Percentiles rank a stretch among this genome's conserved stretches.
phyloP scores from a whole-genome alignment of 2,797 vertebrate genomes.

The Myripristis murdjan region DNA sequence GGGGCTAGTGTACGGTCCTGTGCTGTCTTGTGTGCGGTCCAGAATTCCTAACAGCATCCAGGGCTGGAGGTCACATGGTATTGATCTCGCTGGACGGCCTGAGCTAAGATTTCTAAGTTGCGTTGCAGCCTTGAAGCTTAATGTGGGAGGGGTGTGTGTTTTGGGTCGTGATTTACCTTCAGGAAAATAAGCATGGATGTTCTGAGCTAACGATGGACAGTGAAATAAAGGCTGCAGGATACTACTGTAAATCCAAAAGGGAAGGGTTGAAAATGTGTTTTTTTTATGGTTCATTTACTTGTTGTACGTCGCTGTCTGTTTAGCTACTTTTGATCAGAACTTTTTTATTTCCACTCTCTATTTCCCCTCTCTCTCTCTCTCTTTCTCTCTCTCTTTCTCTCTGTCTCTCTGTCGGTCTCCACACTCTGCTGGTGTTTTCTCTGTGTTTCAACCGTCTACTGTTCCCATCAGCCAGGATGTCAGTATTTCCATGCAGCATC shows the following conservation, averaged over 20 bases:
- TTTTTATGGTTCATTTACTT: constrained; percentile 47
- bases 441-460: constrained; percentile 26
- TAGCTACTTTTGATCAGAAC: not conserved
- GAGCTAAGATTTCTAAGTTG: not conserved
- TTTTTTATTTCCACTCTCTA: constrained; percentile 15
- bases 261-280: constrained; percentile 27
- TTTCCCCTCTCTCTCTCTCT: not conserved
- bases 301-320: constrained; percentile 28
- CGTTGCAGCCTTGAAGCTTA: not conserved
- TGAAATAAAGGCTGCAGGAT: constrained; percentile 40
- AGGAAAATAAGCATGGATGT: constrained; percentile 52
- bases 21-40: not conserved
- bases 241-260: constrained; percentile 46
- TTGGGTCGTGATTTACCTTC: constrained; percentile 34
- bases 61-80: not conserved
- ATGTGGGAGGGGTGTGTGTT: not conserved
- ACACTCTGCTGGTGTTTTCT: constrained; percentile 34
- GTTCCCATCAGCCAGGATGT: constrained; percentile 37
- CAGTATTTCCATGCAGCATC: constrained; percentile 20
- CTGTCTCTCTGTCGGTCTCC: not conserved
- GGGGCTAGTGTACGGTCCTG: not conserved
- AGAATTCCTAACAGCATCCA: not conserved
- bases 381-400: not conserved
- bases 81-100: constrained; percentile 4
- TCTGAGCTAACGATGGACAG: constrained; percentile 10